A percentile compares a stretch with the other conserved stretches of the same genome.
Conservation (phyloP, 37 sponge, comb jelly and placozoan genomes). For the Oopsacas minuta region DNA sequence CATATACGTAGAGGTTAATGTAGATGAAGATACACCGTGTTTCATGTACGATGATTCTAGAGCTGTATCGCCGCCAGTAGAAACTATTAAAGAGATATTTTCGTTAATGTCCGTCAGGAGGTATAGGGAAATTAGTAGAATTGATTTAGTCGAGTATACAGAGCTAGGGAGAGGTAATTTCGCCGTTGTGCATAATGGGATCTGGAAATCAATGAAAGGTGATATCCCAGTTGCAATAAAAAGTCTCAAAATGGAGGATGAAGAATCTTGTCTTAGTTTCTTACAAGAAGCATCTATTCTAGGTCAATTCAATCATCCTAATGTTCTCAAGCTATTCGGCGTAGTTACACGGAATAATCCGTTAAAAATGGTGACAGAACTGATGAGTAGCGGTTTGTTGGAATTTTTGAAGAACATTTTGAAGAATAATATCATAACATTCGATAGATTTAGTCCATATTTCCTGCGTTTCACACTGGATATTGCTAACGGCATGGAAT, state of each 20-base stretch:
- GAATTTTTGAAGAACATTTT: not conserved
- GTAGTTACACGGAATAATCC: not conserved
- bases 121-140: not conserved
- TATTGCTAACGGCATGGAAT: not conserved
- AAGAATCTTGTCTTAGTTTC: not conserved
- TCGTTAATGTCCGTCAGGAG: not conserved
- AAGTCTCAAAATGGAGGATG: not conserved
- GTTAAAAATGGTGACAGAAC: not conserved
- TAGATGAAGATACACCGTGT: not conserved
- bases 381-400: not conserved
- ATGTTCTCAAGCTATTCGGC: not conserved
- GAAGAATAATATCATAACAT: not conserved
- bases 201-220: not conserved
- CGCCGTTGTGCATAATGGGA: not conserved
- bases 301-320: conserved; percentile 15
- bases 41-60: not conserved
- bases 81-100: not conserved
- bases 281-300: conserved; percentile 16
- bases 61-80: not conserved
- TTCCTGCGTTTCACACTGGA: not conserved
- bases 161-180: conserved; percentile 7
- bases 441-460: not conserved
- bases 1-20: not conserved
- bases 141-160: not conserved
- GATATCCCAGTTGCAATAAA: not conserved